phyloP scores from a whole-genome alignment of 2,797 vertebrate genomes.

The Enoplosus armatus region DNA sequence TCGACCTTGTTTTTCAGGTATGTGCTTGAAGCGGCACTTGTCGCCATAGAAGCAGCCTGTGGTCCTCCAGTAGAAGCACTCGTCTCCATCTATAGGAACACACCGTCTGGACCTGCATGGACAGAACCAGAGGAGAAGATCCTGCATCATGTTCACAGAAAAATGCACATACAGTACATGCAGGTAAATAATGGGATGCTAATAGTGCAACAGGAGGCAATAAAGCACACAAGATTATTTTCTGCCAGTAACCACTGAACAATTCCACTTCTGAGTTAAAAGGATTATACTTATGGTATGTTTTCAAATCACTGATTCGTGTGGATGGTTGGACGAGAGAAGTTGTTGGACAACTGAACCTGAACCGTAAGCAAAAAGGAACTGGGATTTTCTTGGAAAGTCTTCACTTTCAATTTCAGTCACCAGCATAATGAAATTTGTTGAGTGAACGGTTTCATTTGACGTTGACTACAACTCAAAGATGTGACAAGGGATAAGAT shows the following conservation, averaged over 20 bases:
- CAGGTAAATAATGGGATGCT: too few relatives aligned
- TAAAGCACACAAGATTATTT: background rate
- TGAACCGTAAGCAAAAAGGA: background rate
- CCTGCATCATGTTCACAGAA: background rate
- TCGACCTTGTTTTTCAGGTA: conserved; percentile 50
- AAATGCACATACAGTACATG: background rate
- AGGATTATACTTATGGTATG: background rate
- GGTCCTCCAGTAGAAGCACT: conserved; percentile 76
- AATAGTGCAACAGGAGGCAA: background rate
- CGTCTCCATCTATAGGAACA: conserved; percentile 68
- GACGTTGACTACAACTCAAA: background rate
- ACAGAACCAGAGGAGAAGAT: background rate
- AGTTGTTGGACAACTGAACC: background rate
- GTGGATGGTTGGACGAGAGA: too few relatives aligned
- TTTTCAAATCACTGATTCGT: background rate
- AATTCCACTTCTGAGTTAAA: too few relatives aligned
- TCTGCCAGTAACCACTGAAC: background rate
- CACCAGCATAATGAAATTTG: background rate
- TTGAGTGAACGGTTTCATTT: background rate
- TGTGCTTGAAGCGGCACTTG: conserved; percentile 65
- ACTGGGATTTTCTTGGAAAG: background rate
- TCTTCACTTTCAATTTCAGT: background rate
- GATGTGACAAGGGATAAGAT: too few relatives aligned
- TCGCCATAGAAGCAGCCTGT: conserved; percentile 57
- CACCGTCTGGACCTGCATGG: conserved; percentile 69